These are phyloP conservation scores for Bubo bubo DNA, from an alignment of 2,113 vertebrate genomes.

Conservation along the genomic window DNA sequence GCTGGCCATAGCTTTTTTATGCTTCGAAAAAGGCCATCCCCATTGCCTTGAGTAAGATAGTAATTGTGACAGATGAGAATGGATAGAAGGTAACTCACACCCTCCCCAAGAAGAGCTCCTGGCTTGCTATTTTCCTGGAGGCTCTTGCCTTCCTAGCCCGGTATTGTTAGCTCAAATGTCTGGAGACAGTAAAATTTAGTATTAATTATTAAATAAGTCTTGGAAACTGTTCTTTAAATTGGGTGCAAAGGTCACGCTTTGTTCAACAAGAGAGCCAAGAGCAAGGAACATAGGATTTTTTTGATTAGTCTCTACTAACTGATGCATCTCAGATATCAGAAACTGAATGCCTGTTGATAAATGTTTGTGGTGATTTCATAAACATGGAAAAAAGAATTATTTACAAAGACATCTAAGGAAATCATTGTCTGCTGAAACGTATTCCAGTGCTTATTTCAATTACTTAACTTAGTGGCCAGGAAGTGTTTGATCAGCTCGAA, in stretches of 20 bases:
- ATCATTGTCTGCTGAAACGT: neutral
- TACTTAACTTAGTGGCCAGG: neutral
- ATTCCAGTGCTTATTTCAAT: neutral
- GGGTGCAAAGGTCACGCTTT: neutral
- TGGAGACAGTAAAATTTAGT: neutral
- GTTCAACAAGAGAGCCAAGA: neutral
- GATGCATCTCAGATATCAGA: neutral
- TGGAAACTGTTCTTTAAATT: neutral
- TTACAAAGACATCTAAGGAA: neutral
- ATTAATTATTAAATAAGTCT: neutral
- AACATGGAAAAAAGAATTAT: neutral
- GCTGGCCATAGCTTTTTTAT: neutral
- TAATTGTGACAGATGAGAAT: neutral
- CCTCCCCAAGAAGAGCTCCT: neutral
- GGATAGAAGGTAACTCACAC: neutral
- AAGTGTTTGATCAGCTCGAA: conserved; percentile 38
- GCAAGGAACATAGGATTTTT: neutral
- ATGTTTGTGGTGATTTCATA: neutral
- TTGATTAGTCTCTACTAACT: neutral
- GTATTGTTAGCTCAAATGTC: neutral
- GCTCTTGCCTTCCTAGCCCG: neutral
- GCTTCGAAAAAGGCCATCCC: neutral
- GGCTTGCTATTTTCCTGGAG: neutral
- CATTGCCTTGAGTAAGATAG: neutral
- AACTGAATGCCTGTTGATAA: neutral